Conservation (phyloP, 2,888 invertebrate genomes). For the Aelia acuminata region DNA sequence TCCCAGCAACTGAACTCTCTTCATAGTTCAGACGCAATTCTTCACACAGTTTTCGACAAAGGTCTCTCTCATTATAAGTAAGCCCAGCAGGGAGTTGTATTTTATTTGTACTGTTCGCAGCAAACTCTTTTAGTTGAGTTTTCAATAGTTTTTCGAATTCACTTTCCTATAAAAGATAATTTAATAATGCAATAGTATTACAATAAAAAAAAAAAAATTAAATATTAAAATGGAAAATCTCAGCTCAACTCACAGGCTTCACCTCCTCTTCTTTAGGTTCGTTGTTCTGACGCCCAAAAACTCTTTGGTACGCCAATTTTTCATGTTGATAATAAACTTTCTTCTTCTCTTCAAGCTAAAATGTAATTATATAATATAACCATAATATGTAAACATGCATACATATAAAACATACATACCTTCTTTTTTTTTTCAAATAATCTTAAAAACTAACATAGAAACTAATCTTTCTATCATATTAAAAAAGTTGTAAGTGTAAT, state of each 20-base stretch:
- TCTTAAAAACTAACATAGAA: too few species aligned
- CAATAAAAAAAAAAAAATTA: background rate
- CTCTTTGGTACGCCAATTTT: conserved; percentile 47
- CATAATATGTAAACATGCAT: too few species aligned
- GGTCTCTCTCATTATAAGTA: conserved; percentile 47
- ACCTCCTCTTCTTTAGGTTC: background rate
- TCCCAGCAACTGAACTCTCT: conserved; percentile 37
- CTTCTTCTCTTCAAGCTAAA: conserved; percentile 57
- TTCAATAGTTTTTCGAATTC: conserved; percentile 53
- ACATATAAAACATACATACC: too few species aligned
- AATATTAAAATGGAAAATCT: background rate
- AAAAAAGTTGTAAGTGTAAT: too few species aligned
- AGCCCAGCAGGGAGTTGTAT: conserved; percentile 56
- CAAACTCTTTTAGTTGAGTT: conserved; percentile 52
- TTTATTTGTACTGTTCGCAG: background rate
- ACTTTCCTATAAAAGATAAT: conserved; percentile 45
- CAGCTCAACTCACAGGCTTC: conserved; percentile 29
- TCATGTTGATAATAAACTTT: conserved; percentile 55
- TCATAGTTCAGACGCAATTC: conserved; percentile 46
- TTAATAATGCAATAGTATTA: background rate
- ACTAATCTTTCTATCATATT: too few species aligned
- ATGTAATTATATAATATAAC: too few species aligned
- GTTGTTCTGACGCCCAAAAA: background rate
- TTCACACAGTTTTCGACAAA: conserved; percentile 11
- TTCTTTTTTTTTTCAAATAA: too few species aligned